Base-by-base conservation (phyloP, 1,140 invertebrate species). In the Eulimnadia texana region DNA sequence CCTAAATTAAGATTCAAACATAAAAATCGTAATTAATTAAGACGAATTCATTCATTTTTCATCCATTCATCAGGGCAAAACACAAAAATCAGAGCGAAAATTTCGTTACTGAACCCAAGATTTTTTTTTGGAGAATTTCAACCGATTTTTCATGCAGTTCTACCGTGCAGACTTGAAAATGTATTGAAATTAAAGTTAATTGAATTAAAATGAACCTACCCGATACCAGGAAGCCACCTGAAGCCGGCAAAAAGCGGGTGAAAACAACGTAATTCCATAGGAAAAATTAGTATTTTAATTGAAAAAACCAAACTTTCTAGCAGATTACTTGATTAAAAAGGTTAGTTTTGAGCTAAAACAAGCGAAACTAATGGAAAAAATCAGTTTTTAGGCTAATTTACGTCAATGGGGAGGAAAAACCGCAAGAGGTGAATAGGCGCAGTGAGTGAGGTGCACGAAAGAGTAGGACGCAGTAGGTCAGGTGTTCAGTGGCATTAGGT, bases 151-250 rank as follows among this genome's bases (percentile, higher is more conserved):
- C 33, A 42, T 42, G 33, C 33, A 42, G 16, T 42, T 42, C 33
- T 42, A 42, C 33, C 6, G 33, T 42, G 33, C 33, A 42, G 33
- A 42, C 6, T 9, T 6, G 33, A n/a, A n/a, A n/a, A n/a, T n/a
- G n/a, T n/a, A n/a, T 29, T 28, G 33, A 10, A 33, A 61, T n/a
- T 53, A 52, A 6, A 11, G 25, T n/a, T n/a, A 19, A 50, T 27
- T 27, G 19, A 24, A 55, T 33, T 6, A 9, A 29, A 61, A 29
- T 74, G 75, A 76, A 84, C 84, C 75, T 85, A 85, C 84, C 84
- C 83, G 80, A 79, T 81, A 85, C 84, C 84, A 85, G 76, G 80
- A 82, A 76, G 83, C 83, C 79, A 85, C 84, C 84, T 85, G 79
- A 71, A n/a, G 33, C 33, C 33, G 33, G 33, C 33, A 42, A 42